A percentile compares a stretch with the other conserved stretches of the same genome.
Evolutionary conservation across 2,888 invertebrate genomes (phyloP).

Genomic region (Chrysolina oricalcia): DNA sequence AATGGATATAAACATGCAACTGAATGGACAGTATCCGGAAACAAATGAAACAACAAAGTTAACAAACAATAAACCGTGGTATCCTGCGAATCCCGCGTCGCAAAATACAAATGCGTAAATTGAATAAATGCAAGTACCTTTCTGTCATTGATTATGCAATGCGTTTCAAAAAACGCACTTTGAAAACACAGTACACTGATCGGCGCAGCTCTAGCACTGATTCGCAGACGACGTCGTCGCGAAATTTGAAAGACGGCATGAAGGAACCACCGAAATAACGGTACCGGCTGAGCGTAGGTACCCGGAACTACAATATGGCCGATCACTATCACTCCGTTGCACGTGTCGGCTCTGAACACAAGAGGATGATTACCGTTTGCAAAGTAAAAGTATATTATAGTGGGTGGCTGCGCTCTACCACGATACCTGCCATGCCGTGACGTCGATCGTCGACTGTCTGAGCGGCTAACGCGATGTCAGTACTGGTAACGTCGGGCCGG

Average conservation of each 20-base stretch:
- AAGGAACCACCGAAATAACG: slow-evolving; percentile 46
- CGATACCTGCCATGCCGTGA: slow-evolving; percentile 49
- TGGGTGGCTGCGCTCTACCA: slow-evolving; percentile 51
- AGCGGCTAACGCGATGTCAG: slow-evolving; percentile 52
- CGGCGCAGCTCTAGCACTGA: slow-evolving; percentile 31
- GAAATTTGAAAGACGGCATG: slow-evolving; percentile 22
- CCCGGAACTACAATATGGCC: slow-evolving; percentile 47
- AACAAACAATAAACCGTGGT: slow-evolving; percentile 5
- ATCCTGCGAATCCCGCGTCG: slow-evolving; percentile 1
- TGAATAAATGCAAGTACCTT: slow-evolving; percentile 56
- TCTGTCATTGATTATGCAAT: slow-evolving; percentile 66
- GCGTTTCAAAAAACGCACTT: slow-evolving; percentile 59
- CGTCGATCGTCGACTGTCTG: slow-evolving; percentile 54
- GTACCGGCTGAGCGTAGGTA: slow-evolving; percentile 40
- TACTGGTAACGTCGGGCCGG: slow-evolving; percentile 50
- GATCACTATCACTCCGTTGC: slow-evolving; percentile 38
- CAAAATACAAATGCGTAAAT: slow-evolving; percentile 29
- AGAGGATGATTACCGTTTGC: slow-evolving; percentile 45
- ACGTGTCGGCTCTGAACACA: slow-evolving; percentile 47
- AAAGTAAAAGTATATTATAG: slow-evolving; percentile 48
- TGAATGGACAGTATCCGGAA: slow-evolving; percentile 3
- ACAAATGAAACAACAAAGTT: slow-evolving; percentile 9
- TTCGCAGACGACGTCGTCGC: slow-evolving; percentile 15
- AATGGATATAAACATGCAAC: not conserved
- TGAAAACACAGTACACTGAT: slow-evolving; percentile 46